These are phyloP conservation scores for Melanitta fusca DNA, from an alignment of 2,797 vertebrate species.

Conservation along the genomic window DNA sequence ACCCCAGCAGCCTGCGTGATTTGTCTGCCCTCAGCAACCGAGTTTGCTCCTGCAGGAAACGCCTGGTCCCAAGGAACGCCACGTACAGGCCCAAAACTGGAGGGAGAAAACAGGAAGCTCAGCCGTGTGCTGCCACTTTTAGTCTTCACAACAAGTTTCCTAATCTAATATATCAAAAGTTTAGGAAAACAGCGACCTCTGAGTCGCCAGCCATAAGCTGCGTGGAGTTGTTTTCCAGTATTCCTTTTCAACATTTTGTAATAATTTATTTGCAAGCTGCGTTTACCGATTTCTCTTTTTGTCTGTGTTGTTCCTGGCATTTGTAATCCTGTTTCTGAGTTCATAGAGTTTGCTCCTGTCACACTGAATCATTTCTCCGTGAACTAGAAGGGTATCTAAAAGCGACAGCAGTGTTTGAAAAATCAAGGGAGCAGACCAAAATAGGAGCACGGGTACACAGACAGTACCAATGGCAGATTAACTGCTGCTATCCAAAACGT, in stretches of 20 bases:
- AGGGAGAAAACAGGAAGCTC: background rate
- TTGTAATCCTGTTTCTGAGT: background rate
- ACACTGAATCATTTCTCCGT: background rate
- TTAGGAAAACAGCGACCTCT: background rate
- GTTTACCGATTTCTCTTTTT: background rate
- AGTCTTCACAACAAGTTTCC: background rate
- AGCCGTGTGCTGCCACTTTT: background rate
- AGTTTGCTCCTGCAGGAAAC: background rate
- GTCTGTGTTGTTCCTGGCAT: background rate
- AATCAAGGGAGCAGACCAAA: background rate
- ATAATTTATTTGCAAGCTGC: background rate
- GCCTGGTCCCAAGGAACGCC: background rate
- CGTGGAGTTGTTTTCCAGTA: rapidly evolving
- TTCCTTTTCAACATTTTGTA: background rate
- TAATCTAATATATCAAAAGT: background rate
- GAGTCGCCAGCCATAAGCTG: background rate
- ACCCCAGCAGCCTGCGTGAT: background rate
- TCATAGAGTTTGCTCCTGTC: background rate
- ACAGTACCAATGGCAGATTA: background rate
- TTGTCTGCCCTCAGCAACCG: background rate
- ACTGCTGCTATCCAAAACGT: background rate
- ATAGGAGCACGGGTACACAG: background rate
- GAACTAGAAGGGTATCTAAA: background rate
- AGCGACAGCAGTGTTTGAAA: background rate
- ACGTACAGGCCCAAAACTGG: background rate